These are phyloP conservation scores for Aplochiton taeniatus DNA, from an alignment of 2,797 vertebrate species.

Conservation along the genomic window DNA sequence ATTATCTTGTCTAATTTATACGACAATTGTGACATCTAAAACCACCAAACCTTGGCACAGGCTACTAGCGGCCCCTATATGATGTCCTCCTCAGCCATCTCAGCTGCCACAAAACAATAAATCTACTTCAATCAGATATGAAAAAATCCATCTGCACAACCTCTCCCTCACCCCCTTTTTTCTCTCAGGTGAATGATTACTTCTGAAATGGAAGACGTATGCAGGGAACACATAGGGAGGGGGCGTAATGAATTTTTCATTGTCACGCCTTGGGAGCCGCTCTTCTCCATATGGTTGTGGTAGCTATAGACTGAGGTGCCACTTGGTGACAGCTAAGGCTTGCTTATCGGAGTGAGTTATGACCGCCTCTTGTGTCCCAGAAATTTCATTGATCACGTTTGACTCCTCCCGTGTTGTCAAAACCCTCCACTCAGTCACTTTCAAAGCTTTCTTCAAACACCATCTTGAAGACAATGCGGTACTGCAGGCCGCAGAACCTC, in stretches of 20 bases:
- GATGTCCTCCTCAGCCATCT: neutral
- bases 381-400: constrained; percentile 57
- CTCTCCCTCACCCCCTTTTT: too few relatives aligned
- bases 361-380: constrained; percentile 33
- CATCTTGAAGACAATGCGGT: constrained; percentile 22
- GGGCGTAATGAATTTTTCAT: constrained; percentile 50
- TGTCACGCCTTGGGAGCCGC: constrained; percentile 20
- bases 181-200: constrained; percentile 39
- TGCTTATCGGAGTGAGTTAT: constrained; percentile 47
- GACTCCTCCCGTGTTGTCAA: constrained; percentile 35
- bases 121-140: neutral
- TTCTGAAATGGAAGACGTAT: constrained; percentile 47
- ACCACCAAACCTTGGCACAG: too few relatives aligned
- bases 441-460: constrained; percentile 12
- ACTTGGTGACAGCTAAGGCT: constrained; percentile 39
- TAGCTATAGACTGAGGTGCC: constrained; percentile 34
- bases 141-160: neutral
- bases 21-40: too few relatives aligned
- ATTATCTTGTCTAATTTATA: too few relatives aligned
- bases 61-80: too few relatives aligned
- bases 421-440: constrained; percentile 13
- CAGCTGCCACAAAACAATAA: neutral
- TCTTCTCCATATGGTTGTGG: constrained; percentile 34
- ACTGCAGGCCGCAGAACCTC: constrained; percentile 31
- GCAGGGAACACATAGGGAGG: constrained; percentile 28